Percentiles rank a stretch among this genome's conserved stretches.
Evolutionary conservation across 2,888 invertebrate species (phyloP).

Genomic region (Melinopterus prodromus): DNA sequence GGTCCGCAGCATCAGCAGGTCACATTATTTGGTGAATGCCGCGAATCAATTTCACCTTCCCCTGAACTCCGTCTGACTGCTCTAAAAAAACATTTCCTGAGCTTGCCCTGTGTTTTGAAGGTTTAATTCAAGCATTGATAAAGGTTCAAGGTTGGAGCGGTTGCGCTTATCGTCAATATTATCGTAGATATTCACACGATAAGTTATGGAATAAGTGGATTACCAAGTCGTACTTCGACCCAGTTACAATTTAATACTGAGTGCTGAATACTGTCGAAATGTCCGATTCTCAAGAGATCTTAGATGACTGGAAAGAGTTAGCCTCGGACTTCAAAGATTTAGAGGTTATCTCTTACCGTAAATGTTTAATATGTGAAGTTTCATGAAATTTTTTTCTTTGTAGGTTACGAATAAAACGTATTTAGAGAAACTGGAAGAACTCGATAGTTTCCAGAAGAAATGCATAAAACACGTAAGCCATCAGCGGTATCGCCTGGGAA

Average conservation of each 20-base stretch:
- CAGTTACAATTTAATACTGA: not conserved
- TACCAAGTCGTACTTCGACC: not conserved
- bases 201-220: not conserved
- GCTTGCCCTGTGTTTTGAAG: not conserved
- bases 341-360: constrained; percentile 69
- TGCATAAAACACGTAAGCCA: constrained; percentile 90
- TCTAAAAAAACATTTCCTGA: not conserved
- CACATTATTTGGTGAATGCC: not conserved
- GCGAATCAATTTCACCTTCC: not conserved
- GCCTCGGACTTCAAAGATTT: constrained; percentile 79
- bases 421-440: constrained; percentile 83
- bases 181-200: not conserved
- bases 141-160: not conserved
- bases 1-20: not conserved
- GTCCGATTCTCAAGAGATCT: constrained; percentile 48
- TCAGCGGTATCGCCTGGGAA: constrained; percentile 88
- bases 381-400: constrained; percentile 42
- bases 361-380: constrained; percentile 5
- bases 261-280: constrained; percentile 40
- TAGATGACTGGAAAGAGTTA: constrained; percentile 80
- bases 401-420: constrained; percentile 85
- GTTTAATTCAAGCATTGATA: not conserved
- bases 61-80: not conserved
- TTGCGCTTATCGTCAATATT: not conserved
- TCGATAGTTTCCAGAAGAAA: constrained; percentile 83